Evolutionary conservation across 2,888 invertebrate species (phyloP).

Genomic region (Drosophila rubida): DNA sequence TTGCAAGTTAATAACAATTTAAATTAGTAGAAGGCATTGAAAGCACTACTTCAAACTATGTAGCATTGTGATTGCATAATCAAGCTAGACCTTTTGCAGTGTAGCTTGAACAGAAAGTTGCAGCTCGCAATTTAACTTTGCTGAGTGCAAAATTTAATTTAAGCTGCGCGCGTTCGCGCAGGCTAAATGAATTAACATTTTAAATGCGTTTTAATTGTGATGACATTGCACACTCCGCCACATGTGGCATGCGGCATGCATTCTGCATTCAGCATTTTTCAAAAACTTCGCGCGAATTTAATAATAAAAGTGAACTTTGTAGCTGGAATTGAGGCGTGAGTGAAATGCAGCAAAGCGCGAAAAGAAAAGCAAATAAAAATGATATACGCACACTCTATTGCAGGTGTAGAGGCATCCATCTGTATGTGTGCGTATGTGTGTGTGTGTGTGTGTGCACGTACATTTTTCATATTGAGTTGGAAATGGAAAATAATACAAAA

Average conservation of each 20-base stretch:
- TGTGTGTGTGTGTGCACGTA: slow-evolving; percentile 8
- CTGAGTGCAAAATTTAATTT: slow-evolving; percentile 54
- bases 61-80: no score
- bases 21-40: no score
- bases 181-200: slow-evolving; percentile 56
- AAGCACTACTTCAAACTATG: no score
- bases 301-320: slow-evolving; percentile 1
- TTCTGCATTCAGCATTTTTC: slow-evolving; percentile 3
- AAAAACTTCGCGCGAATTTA: slow-evolving; percentile 21
- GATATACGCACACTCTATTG: slow-evolving; percentile 16
- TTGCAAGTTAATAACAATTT: no score
- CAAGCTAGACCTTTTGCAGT: not conserved
- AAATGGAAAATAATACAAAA: slow-evolving; percentile 53
- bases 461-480: slow-evolving; percentile 51
- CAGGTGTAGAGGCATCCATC: not conserved
- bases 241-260: not conserved
- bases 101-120: slow-evolving; percentile 28
- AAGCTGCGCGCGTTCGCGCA: slow-evolving; percentile 16
- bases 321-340: slow-evolving; percentile 13
- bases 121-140: slow-evolving; percentile 45
- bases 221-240: not conserved
- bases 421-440: slow-evolving; percentile 2
- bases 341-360: slow-evolving; percentile 14
- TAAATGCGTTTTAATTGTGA: slow-evolving; percentile 59
- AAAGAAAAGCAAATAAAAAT: slow-evolving; percentile 39